A percentile compares a stretch with the other conserved stretches of the same genome.
phyloP scores from a whole-genome alignment of 2,888 invertebrate species.

The Chrysolina haemoptera region DNA sequence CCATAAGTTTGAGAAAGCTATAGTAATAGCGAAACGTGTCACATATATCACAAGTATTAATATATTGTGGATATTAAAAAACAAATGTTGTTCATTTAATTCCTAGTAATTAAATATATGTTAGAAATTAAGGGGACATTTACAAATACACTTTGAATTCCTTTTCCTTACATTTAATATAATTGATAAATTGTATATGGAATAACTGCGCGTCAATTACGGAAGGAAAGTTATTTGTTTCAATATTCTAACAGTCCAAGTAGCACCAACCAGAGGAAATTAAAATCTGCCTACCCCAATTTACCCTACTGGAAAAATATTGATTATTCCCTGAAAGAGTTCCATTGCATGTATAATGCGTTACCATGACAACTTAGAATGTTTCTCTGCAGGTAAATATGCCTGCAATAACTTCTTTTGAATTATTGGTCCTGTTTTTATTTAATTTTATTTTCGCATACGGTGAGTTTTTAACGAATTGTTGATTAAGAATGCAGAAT shows the following conservation, averaged over 20 bases:
- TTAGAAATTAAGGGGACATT: too few species aligned
- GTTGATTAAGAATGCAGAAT: background rate
- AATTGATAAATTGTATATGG: too few species aligned
- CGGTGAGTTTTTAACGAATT: constrained; percentile 21
- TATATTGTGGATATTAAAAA: too few species aligned
- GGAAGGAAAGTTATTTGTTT: background rate
- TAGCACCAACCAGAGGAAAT: background rate
- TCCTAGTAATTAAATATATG: too few species aligned
- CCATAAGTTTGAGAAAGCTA: too few species aligned
- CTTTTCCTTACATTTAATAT: too few species aligned
- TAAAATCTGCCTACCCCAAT: background rate
- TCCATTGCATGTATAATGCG: constrained; percentile 14
- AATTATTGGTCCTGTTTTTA: background rate
- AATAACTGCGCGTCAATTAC: too few species aligned
- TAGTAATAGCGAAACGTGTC: too few species aligned
- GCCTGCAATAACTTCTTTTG: background rate
- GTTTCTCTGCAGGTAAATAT: constrained; percentile 8
- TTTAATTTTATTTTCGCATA: background rate
- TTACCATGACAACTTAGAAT: constrained; percentile 30
- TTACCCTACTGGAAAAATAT: constrained; percentile 35
- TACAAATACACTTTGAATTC: too few species aligned
- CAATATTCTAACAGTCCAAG: too few species aligned
- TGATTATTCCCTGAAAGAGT: constrained; percentile 35
- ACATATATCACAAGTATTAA: too few species aligned
- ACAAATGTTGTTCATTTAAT: too few species aligned